These are phyloP conservation scores for Sylvia borin DNA, from an alignment of 2,797 vertebrate species.

Conservation along the genomic window DNA sequence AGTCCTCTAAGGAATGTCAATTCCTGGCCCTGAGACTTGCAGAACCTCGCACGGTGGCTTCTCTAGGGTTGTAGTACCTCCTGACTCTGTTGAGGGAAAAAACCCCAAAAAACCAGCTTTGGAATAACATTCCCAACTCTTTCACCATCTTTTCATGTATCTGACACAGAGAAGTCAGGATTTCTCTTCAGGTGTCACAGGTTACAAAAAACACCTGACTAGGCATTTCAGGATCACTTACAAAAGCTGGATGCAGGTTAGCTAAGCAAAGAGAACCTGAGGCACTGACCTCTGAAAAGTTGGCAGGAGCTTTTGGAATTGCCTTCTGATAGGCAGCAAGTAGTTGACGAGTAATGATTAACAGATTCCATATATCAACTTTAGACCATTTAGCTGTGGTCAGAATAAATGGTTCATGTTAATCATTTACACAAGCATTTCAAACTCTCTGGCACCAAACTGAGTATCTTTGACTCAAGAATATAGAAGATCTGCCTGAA, in stretches of 20 bases:
- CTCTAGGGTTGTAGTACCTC: background rate
- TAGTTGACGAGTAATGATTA: slow-evolving; percentile 71
- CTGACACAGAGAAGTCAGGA: background rate
- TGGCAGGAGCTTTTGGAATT: background rate
- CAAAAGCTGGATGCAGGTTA: slow-evolving; percentile 52
- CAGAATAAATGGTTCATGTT: slow-evolving; percentile 34
- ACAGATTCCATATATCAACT: slow-evolving; percentile 64
- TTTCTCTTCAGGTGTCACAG: background rate
- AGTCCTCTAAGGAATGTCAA: background rate
- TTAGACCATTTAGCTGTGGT: background rate
- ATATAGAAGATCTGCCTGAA: background rate
- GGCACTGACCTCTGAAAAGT: slow-evolving; percentile 29
- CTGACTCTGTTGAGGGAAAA: background rate
- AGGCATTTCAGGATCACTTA: slow-evolving; percentile 63
- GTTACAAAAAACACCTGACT: slow-evolving; percentile 26
- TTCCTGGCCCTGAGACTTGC: background rate
- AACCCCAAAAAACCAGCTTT: background rate
- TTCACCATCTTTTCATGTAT: background rate
- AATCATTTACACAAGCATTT: slow-evolving; percentile 55
- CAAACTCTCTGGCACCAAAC: background rate
- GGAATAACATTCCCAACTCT: background rate
- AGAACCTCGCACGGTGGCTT: background rate
- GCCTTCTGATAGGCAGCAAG: slow-evolving; percentile 39
- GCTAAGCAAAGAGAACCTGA: slow-evolving; percentile 33
- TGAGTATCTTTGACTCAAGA: background rate